These are phyloP conservation scores for Oppia nitens DNA, from an alignment of 1,140 invertebrate genomes.

Conservation along the genomic window DNA sequence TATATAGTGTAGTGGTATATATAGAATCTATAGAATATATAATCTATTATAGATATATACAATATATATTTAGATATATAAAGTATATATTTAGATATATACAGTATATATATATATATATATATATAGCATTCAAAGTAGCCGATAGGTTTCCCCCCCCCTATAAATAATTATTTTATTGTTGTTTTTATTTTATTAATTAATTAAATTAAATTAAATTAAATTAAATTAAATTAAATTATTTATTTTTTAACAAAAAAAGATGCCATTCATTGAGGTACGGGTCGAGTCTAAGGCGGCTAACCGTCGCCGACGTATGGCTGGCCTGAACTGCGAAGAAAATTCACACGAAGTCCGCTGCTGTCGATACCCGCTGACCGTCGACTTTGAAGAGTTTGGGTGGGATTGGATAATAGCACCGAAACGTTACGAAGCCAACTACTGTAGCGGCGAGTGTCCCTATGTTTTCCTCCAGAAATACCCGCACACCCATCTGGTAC, in stretches of 20 bases:
- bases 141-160: not conserved
- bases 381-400: conserved; percentile 89
- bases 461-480: conserved; percentile 70
- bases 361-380: conserved; percentile 74
- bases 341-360: conserved; percentile 57
- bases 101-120: too few species aligned
- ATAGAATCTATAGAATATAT: too few species aligned
- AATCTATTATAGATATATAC: too few species aligned
- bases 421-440: conserved; percentile 84
- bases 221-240: too few species aligned
- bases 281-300: conserved; percentile 43
- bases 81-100: too few species aligned
- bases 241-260: not conserved
- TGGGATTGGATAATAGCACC: conserved; percentile 98
- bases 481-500: conserved; percentile 81
- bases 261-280: conserved; percentile 54
- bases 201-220: too few species aligned
- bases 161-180: not conserved
- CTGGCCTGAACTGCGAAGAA: conserved; percentile 58
- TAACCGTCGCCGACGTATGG: conserved; percentile 47
- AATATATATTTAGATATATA: too few species aligned
- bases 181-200: too few species aligned
- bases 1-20: too few species aligned
- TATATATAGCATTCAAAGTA: too few species aligned
- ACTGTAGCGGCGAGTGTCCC: conserved; percentile 86